These are phyloP conservation scores for Tichodroma muraria DNA, from an alignment of 2,113 vertebrate species.

Conservation along the genomic window DNA sequence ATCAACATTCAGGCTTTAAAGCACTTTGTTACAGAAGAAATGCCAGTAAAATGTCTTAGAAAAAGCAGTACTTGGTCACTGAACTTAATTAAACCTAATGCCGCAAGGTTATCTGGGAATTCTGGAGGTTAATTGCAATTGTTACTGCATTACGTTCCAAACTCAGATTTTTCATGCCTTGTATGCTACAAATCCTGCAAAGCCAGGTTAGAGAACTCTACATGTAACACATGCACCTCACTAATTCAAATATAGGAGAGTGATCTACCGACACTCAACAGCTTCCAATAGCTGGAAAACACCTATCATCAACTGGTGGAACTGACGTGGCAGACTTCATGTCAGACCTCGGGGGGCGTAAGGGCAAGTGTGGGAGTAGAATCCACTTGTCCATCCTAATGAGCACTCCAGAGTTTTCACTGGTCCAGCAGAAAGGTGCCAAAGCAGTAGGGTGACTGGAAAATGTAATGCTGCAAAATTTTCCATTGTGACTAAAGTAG, in stretches of 20 bases:
- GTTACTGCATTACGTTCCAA: neutral
- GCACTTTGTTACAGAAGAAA: neutral
- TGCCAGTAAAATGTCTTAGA: neutral
- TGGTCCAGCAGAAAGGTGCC: neutral
- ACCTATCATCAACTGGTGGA: fast-evolving
- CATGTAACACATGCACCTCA: neutral
- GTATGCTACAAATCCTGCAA: neutral
- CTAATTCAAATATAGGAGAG: neutral
- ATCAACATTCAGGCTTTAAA: neutral
- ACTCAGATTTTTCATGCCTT: neutral
- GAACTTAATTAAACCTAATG: neutral
- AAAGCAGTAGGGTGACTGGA: neutral
- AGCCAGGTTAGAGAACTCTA: neutral
- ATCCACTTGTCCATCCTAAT: neutral
- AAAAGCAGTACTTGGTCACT: neutral
- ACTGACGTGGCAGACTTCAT: neutral
- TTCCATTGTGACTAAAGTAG: neutral
- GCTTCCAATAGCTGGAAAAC: neutral
- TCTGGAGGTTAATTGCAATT: neutral
- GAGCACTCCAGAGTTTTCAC: neutral
- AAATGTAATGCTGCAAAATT: fast-evolving
- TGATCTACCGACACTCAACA: neutral
- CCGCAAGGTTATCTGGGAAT: neutral
- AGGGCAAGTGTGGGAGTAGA: neutral
- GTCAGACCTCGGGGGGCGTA: fast-evolving